Conservation (phyloP, 1,140 invertebrate species). For the Drosophila santomea region DNA sequence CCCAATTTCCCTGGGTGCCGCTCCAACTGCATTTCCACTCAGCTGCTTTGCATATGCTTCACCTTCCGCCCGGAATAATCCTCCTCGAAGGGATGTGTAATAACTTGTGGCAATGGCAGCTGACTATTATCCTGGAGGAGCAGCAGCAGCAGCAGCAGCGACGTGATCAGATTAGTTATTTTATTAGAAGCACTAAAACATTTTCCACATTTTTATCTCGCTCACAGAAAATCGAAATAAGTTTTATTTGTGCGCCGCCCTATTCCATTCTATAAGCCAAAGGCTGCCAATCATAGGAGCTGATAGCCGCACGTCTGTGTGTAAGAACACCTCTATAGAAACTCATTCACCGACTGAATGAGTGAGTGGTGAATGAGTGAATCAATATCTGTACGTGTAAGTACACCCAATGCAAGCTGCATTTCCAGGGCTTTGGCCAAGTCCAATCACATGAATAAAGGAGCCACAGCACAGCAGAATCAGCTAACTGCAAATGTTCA, state of each 20-base stretch:
- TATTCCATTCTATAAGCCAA: conserved; percentile 54
- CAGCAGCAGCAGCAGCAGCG: conserved; percentile 15
- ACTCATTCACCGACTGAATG: conserved; percentile 19
- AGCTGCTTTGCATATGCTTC: conserved; percentile 56
- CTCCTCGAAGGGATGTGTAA: conserved; percentile 46
- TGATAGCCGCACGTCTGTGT: conserved; percentile 59
- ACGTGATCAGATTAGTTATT: conserved; percentile 82
- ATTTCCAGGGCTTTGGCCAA: conserved; percentile 60
- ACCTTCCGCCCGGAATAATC: conserved; percentile 37
- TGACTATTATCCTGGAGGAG: conserved; percentile 57
- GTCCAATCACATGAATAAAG: conserved; percentile 78
- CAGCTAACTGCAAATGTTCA: conserved; percentile 81
- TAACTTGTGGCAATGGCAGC: conserved; percentile 60
- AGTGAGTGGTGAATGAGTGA: conserved; percentile 48
- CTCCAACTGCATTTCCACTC: conserved; percentile 48
- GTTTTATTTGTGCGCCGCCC: conserved; percentile 67
- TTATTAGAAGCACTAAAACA: conserved; percentile 78
- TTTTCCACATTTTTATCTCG: conserved; percentile 61
- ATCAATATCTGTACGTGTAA: conserved; percentile 30
- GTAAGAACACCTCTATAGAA: conserved; percentile 37
- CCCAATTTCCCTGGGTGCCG: conserved; percentile 2
- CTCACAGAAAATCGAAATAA: conserved; percentile 73
- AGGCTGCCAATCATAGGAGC: conserved; percentile 67
- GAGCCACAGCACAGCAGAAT: conserved; percentile 33
- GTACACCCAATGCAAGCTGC: conserved; percentile 29